Percentiles rank a stretch among this genome's conserved stretches.
Conservation (phyloP, 2,113 vertebrate genomes). For the Scartelaos histophorus region DNA sequence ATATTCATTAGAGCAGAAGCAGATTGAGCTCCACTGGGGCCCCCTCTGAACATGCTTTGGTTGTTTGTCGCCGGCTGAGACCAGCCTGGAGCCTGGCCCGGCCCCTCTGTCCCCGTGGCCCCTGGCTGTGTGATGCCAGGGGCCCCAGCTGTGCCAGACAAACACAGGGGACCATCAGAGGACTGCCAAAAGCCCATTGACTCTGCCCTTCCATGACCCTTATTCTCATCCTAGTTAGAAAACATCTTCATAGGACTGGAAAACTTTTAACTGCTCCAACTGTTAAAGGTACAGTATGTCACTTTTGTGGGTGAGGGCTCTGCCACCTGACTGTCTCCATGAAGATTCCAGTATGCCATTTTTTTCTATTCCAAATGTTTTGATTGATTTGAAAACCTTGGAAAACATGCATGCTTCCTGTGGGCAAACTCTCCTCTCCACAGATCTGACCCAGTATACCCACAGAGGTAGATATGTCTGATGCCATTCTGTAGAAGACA, state of each 20-base stretch:
- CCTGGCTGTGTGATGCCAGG: conserved; percentile 39
- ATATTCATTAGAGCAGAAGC: conserved; percentile 36
- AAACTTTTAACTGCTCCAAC: neutral
- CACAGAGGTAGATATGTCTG: too few relatives aligned
- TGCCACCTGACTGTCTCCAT: too few relatives aligned
- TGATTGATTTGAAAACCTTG: too few relatives aligned
- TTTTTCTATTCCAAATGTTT: too few relatives aligned
- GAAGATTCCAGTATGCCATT: too few relatives aligned
- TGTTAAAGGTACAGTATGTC: neutral
- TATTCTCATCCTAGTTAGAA: conserved; percentile 9
- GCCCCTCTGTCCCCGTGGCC: conserved; percentile 39
- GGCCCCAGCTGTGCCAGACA: conserved; percentile 50
- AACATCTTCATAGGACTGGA: neutral
- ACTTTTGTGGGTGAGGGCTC: too few relatives aligned
- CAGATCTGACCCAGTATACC: too few relatives aligned
- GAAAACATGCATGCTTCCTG: too few relatives aligned
- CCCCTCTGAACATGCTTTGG: conserved; percentile 27
- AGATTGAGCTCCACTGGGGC: conserved; percentile 30
- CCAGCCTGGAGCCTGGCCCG: conserved; percentile 43
- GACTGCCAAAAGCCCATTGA: conserved; percentile 43
- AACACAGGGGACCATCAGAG: conserved; percentile 45
- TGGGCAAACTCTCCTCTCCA: too few relatives aligned
- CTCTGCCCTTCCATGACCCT: conserved; percentile 28
- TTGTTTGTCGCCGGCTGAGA: conserved; percentile 54
- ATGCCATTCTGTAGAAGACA: too few relatives aligned